Evolutionary conservation across 2,888 invertebrate species (phyloP).

Genomic region (Zygothrica quintamaculata): DNA sequence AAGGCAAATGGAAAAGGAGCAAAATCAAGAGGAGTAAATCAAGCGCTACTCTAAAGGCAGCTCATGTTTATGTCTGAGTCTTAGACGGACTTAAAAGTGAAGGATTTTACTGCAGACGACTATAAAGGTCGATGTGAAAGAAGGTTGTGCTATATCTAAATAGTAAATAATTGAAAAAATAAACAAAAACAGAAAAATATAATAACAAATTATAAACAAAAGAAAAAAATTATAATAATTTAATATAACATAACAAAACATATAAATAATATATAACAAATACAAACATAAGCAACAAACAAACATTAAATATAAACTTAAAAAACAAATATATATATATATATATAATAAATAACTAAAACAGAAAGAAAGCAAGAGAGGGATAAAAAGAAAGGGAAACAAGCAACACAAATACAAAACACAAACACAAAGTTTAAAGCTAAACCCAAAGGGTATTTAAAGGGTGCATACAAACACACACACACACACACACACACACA

Average conservation of each 20-base stretch:
- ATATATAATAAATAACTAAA: slow-evolving; percentile 36
- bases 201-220: slow-evolving; percentile 7
- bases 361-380: slow-evolving; percentile 32
- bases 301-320: slow-evolving; percentile 19
- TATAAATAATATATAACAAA: slow-evolving; percentile 37
- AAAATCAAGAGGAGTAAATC: slow-evolving; percentile 47
- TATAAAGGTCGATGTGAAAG: slow-evolving; percentile 73
- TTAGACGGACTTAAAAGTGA: slow-evolving; percentile 57
- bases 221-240: not conserved
- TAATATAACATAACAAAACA: slow-evolving; percentile 11
- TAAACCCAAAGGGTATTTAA: slow-evolving; percentile 4
- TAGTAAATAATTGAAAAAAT: slow-evolving; percentile 69
- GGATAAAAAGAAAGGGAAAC: not conserved
- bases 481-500: slow-evolving; percentile 18
- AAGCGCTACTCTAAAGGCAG: slow-evolving; percentile 76
- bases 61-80: slow-evolving; percentile 77
- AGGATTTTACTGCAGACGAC: slow-evolving; percentile 72
- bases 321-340: slow-evolving; percentile 37
- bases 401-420: slow-evolving; percentile 7
- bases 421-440: slow-evolving; percentile 11
- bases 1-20: slow-evolving; percentile 21
- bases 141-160: slow-evolving; percentile 79
- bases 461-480: slow-evolving; percentile 13
- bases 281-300: slow-evolving; percentile 36
- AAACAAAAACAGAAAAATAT: slow-evolving; percentile 33